phyloP scores from a whole-genome alignment of 2,888 invertebrate species.

The Lycocerus yunnanus region DNA sequence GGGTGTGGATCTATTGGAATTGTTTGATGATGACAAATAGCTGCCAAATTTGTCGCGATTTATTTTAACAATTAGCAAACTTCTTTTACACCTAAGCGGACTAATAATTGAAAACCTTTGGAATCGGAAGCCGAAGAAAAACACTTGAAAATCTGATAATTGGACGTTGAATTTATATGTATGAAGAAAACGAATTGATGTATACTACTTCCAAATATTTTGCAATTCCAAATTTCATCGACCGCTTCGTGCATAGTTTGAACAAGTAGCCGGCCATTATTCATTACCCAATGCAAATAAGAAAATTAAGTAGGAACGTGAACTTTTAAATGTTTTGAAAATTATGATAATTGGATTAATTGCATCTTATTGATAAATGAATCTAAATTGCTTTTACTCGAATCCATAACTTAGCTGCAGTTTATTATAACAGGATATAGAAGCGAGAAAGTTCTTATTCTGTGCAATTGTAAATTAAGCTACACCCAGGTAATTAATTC shows the following conservation, averaged over 20 bases:
- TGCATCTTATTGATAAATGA: background rate
- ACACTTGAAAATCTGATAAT: background rate
- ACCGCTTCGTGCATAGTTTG: background rate
- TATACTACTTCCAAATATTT: background rate
- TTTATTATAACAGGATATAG: constrained; percentile 28
- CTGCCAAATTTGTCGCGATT: background rate
- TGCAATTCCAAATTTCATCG: background rate
- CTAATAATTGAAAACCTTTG: background rate
- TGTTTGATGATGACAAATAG: background rate
- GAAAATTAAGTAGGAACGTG: background rate
- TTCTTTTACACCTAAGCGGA: background rate
- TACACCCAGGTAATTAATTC: constrained; percentile 34
- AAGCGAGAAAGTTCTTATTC: constrained; percentile 18
- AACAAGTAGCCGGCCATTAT: background rate
- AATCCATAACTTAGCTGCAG: background rate
- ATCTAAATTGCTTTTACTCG: background rate
- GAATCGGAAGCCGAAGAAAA: background rate
- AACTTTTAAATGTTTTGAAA: background rate
- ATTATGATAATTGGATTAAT: background rate
- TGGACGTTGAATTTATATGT: background rate
- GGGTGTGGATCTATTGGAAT: background rate
- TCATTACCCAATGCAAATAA: background rate
- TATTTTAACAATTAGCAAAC: background rate
- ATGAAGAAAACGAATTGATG: background rate
- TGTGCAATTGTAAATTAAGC: constrained; percentile 34